Conservation (phyloP, 2,888 invertebrate species). For the Conomelus anceps region DNA sequence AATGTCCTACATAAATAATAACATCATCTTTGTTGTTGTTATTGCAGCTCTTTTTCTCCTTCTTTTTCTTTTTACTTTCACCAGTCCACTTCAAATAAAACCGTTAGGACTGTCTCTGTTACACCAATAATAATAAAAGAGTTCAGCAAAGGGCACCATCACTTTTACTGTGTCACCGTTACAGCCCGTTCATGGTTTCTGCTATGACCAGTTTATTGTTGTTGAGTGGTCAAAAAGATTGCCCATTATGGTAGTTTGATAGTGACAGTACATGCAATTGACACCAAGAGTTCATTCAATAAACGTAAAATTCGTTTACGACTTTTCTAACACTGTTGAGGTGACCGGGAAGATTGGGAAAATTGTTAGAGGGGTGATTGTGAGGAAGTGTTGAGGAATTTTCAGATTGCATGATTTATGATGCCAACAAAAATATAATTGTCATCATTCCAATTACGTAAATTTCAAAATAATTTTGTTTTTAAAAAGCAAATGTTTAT, state of each 20-base stretch:
- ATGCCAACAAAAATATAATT: neutral
- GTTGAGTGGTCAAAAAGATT: neutral
- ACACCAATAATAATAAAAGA: neutral
- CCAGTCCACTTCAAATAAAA: neutral
- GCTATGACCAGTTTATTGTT: neutral
- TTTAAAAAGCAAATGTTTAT: too few species aligned
- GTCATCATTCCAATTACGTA: neutral
- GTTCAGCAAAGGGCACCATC: neutral
- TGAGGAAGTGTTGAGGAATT: too few species aligned
- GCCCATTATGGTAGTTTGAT: neutral
- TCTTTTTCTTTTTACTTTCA: neutral
- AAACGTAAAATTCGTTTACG: neutral
- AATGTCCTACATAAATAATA: neutral
- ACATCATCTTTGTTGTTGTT: neutral
- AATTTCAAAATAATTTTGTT: neutral
- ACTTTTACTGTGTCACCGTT: neutral
- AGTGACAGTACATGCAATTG: neutral
- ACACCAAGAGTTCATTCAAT: neutral
- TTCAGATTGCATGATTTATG: neutral
- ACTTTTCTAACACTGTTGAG: neutral
- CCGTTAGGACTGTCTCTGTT: neutral
- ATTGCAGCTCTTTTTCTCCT: neutral
- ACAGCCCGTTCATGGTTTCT: neutral
- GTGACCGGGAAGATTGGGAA: neutral
- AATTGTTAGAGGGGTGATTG: neutral